phyloP scores from a whole-genome alignment of 2,113 vertebrate genomes.

The Aegotheles bennettii region DNA sequence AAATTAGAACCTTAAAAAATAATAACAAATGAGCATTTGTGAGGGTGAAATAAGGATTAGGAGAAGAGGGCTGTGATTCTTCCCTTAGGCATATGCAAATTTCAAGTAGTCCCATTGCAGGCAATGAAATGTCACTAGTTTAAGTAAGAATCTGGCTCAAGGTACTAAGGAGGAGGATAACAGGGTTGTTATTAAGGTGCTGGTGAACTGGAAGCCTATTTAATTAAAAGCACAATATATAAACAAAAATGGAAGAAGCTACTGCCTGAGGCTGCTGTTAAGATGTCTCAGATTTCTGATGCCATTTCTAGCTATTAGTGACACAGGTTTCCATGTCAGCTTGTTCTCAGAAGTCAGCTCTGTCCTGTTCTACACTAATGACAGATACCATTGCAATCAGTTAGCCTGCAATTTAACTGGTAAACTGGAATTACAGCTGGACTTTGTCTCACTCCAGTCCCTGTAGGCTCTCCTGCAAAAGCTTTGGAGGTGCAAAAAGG shows the following conservation, averaged over 20 bases:
- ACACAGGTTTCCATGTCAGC: background rate
- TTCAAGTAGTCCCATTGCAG: background rate
- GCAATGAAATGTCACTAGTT: background rate
- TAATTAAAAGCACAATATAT: background rate
- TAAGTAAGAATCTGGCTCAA: background rate
- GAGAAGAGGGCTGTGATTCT: background rate
- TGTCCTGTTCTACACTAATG: background rate
- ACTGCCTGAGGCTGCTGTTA: background rate
- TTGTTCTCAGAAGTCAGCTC: background rate
- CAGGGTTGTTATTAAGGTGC: background rate
- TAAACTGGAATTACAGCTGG: background rate
- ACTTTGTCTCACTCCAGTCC: background rate
- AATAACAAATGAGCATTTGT: constrained; percentile 39
- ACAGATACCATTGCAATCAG: background rate
- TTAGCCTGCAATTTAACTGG: background rate
- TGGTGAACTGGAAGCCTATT: background rate
- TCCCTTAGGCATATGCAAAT: background rate
- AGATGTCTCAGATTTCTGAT: background rate
- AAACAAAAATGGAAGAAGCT: background rate
- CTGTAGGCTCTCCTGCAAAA: background rate
- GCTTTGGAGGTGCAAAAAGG: background rate
- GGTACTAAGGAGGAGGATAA: background rate
- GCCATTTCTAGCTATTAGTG: background rate
- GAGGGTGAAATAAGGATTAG: background rate
- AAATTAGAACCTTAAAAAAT: constrained; percentile 69